Percentiles rank a stretch among this genome's conserved stretches.
These are phyloP conservation scores for Oreohelix idahoensis DNA, from an alignment of 1,140 invertebrate genomes.

Conservation along the genomic window DNA sequence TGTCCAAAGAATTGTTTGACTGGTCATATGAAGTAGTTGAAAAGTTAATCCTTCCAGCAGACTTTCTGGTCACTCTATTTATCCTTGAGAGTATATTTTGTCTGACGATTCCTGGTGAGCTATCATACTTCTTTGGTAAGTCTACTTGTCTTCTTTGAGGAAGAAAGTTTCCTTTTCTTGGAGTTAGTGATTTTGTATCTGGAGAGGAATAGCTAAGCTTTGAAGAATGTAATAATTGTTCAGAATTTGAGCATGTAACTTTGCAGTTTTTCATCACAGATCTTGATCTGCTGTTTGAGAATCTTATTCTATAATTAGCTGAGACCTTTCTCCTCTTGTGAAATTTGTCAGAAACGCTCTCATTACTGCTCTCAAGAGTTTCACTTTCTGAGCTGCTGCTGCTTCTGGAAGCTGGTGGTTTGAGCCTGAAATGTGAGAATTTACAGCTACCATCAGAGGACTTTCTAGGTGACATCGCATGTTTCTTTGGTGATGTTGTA, in stretches of 20 bases:
- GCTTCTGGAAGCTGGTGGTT: not conserved
- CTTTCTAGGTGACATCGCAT: not conserved
- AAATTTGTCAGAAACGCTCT: not conserved
- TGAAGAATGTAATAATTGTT: not conserved
- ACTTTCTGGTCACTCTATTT: not conserved
- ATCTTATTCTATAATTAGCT: not conserved
- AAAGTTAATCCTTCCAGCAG: not conserved
- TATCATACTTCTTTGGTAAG: not conserved
- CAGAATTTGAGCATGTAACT: not conserved
- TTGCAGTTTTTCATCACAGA: not conserved
- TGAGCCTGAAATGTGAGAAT: not conserved
- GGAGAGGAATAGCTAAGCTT: not conserved
- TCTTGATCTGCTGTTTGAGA: not conserved
- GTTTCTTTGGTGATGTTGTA: not conserved
- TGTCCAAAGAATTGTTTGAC: not conserved
- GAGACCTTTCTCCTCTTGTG: not conserved
- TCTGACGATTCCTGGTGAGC: not conserved
- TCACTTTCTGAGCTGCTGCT: not conserved
- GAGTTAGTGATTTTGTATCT: not conserved
- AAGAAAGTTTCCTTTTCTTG: not conserved
- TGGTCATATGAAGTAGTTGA: not conserved
- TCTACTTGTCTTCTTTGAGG: not conserved
- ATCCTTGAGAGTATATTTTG: not conserved
- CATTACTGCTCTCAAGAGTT: not conserved
- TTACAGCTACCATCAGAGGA: not conserved